Base-by-base conservation (phyloP, 2,797 vertebrate genomes). In the Spinus pinus region DNA sequence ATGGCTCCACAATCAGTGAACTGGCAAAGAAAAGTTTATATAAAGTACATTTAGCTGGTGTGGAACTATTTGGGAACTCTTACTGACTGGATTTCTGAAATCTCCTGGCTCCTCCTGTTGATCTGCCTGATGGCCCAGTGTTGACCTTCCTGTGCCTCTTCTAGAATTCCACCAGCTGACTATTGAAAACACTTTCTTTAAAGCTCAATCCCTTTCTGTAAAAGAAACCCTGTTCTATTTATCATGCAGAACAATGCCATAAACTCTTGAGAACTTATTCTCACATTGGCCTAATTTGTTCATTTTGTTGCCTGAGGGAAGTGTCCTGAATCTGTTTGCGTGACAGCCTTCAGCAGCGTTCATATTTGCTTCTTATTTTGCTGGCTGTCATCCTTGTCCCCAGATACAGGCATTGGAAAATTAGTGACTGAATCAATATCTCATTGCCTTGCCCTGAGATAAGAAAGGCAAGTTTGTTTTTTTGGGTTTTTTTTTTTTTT, bases 381-480 rank as follows among this genome's bases (percentile, higher is more conserved):
- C 66, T 94, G 90, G 85, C 93, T 93, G 50, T 61, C 44, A 16
- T 90, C 60, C 41, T 64, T 58, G 77, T 83, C 87, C 81, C 57
- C 67, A 62, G 8, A 84, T 58, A 87, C 84, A 97, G 71, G 24
- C 88, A 56, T 1, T 86, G 78, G 87, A 95, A 96, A 92, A 77
- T 19, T 31, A 89, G 79, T 37, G 81, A 33, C 88, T 95, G 94
- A 92, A 95, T 82, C 93, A 82, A 47, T 87, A 95, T 94, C 89
- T 93, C 70, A 70, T 94, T 92, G 75, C 84, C 93, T 91, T 86
- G 51, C 75, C 31, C 54, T 88, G 86, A 94, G 91, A 95, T 96
- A 96, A 95, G 85, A 93, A 64, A 87, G 39, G 19, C 81, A 94
- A 70, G 9, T 60, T 60, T 39, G 57, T 20, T 69, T 73, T 42